These are phyloP conservation scores for Himantopus leucocephalus DNA, from an alignment of 2,113 vertebrate species.

Conservation along the genomic window DNA sequence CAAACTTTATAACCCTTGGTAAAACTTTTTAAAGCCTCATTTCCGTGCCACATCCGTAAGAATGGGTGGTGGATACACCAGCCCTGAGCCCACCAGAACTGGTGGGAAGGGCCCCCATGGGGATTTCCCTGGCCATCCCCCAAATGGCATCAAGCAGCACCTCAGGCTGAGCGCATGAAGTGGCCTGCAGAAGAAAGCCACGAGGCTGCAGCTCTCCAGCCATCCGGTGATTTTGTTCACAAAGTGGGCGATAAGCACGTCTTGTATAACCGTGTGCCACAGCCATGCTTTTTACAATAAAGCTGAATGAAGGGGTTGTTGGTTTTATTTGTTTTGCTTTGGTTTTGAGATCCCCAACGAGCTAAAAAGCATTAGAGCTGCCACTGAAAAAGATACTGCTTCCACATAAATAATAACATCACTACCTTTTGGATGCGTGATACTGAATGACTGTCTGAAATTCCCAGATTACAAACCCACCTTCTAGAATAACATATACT, in stretches of 20 bases:
- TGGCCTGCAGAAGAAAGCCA: neutral
- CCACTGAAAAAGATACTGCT: neutral
- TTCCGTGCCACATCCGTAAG: neutral
- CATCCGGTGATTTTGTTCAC: neutral
- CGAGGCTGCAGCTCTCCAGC: neutral
- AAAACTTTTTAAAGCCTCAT: neutral
- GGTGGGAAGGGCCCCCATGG: rapidly evolving
- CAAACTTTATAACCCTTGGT: neutral
- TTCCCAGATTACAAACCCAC: neutral
- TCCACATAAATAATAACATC: neutral
- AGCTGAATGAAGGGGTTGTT: neutral
- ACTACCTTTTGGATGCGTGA: neutral
- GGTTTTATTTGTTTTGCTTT: neutral
- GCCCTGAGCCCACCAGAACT: neutral
- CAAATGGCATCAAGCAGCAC: rapidly evolving
- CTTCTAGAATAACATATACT: neutral
- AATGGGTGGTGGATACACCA: neutral
- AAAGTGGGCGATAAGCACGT: neutral
- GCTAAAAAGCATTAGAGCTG: neutral
- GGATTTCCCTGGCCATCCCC: neutral
- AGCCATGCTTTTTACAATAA: neutral
- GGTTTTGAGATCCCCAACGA: neutral
- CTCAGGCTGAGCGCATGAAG: neutral
- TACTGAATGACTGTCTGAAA: neutral
- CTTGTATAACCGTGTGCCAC: neutral